Base-by-base conservation (phyloP, 2,888 invertebrate genomes). In the Athalia circularis region DNA sequence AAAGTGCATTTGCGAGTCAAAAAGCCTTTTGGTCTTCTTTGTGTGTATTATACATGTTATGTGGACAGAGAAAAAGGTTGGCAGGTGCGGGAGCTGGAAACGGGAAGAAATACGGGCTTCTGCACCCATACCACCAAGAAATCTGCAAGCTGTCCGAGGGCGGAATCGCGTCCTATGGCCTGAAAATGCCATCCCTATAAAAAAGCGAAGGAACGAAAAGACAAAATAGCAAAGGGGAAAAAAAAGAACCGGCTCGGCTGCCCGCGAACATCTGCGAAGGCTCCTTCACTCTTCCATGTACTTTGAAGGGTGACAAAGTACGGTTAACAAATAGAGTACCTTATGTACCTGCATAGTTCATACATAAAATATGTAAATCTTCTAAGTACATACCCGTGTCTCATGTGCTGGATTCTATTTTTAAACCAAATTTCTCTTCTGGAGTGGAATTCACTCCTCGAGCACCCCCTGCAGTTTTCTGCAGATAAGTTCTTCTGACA, bases 381-480 rank as follows among this genome's bases (percentile, higher is more conserved):
- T 50, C 8, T 50, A 43, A 43, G 11, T 65, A 47, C 47, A 65
- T 45, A 29, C 62, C 9, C 68, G 3, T 52, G 52, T 4, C 68
- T 61, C 29, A 57, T 45, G 13, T 47, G 57, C 59, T 45, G 72
- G n/a, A 59, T 75, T 61, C 75, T 75, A 75, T 75, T 75, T 75
- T 64, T 52, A 52, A 15, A 48, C 62, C 29, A n/a, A 75, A 75
- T 59, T 61, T 62, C 50, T 61, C 75, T 62, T 50, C 75, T 61
- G 11, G 62, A 75, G 75, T 50, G 62, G 62, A 62, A 75, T 75
- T 52, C 75, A 47, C 9, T 45, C 45, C 45, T 47, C 15, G 8
- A 9, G 0, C 75, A 29, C 75, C 62, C 48, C 50, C 47, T 45
- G 62, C 8, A 47, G 54, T 54, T 57, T n/a, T 6, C 45, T 48